Evolutionary conservation across 2,113 vertebrate genomes (phyloP).

Genomic region (Oreotrochilus melanogaster): DNA sequence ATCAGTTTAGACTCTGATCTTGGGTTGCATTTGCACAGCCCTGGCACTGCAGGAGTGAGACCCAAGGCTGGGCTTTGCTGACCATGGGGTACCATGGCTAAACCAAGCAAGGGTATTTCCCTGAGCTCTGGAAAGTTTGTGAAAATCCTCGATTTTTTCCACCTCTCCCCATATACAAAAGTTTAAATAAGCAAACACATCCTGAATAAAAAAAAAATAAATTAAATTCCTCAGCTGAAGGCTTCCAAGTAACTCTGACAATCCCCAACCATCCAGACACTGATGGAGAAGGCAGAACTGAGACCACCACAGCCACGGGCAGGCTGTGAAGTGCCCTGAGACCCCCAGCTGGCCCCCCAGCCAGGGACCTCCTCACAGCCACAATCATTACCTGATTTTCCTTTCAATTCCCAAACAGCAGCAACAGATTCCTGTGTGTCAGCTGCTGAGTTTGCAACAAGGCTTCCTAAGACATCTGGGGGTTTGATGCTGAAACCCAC

Average conservation of each 20-base stretch:
- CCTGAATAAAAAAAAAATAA: not conserved
- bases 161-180: not conserved
- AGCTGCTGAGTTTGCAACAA: not conserved
- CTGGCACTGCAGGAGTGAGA: not conserved
- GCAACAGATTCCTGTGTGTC: not conserved
- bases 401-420: not conserved
- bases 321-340: not conserved
- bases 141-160: not conserved
- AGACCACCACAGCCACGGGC: not conserved
- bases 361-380: not conserved
- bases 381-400: not conserved
- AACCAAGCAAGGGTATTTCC: not conserved
- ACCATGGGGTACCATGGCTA: not conserved
- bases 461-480: accelerated
- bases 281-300: not conserved
- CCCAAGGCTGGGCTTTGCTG: not conserved
- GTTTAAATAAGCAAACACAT: conserved; percentile 44
- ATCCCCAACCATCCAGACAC: not conserved
- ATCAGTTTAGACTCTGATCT: not conserved
- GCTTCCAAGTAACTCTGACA: not conserved
- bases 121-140: not conserved
- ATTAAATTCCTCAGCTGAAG: conserved; percentile 27
- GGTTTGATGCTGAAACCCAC: not conserved
- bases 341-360: not conserved
- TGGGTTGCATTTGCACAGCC: not conserved